Evolutionary conservation across 1,140 invertebrate species (phyloP).

Genomic region (Sycobia sp.): DNA sequence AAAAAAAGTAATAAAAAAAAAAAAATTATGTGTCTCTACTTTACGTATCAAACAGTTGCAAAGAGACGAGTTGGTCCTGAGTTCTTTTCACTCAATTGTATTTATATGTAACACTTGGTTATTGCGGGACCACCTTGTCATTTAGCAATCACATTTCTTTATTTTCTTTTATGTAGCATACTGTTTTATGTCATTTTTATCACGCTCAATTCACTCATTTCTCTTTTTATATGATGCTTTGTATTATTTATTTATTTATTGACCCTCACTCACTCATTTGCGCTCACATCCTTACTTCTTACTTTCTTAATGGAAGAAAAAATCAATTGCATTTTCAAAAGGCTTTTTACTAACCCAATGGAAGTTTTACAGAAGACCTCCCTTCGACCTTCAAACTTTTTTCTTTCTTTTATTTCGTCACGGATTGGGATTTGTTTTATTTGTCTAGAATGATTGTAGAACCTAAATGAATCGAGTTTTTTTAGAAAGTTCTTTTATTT

Average conservation of each 20-base stretch:
- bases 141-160: conserved; percentile 39
- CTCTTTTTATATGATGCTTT: conserved; percentile 41
- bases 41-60: conserved; percentile 48
- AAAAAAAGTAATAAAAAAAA: conserved; percentile 36
- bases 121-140: conserved; percentile 43
- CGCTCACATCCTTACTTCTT: conserved; percentile 23
- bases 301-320: conserved; percentile 35
- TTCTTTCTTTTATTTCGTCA: conserved; percentile 16
- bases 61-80: conserved; percentile 44
- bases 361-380: conserved; percentile 4
- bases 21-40: conserved; percentile 48
- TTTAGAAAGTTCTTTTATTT: conserved; percentile 22
- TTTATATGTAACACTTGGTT: conserved; percentile 1
- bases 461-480: conserved; percentile 21
- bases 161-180: conserved; percentile 41
- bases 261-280: conserved; percentile 1
- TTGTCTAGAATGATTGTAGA: conserved; percentile 30
- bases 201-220: conserved; percentile 29
- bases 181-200: conserved; percentile 41
- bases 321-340: conserved; percentile 31
- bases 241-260: conserved; percentile 18
- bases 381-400: conserved; percentile 17
- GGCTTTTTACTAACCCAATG: conserved; percentile 5
- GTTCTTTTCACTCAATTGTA: background rate
- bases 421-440: conserved; percentile 10